A percentile compares a stretch with the other conserved stretches of the same genome.
Conservation (phyloP, 2,113 vertebrate genomes). For the Lethenteron reissneri region DNA sequence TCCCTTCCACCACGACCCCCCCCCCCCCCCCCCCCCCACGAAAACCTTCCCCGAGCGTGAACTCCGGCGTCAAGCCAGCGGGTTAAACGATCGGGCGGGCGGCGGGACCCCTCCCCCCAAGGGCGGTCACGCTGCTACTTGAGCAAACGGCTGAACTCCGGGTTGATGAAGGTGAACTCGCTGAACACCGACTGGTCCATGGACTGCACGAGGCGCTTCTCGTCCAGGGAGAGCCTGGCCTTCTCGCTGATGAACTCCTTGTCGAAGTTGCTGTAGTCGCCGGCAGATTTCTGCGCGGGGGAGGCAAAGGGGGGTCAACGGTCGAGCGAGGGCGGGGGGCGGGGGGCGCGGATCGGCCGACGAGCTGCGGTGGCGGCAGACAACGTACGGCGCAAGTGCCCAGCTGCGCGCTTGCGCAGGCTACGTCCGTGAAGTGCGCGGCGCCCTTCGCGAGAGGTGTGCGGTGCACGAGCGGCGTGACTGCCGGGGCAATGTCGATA, state of each 20-base stretch:
- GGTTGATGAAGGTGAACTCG: slow-evolving; percentile 83
- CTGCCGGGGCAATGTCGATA: not conserved
- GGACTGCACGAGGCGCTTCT: slow-evolving; percentile 89
- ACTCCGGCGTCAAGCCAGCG: too few species aligned
- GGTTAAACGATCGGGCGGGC: too few species aligned
- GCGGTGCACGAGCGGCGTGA: not conserved
- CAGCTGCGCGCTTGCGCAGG: not conserved
- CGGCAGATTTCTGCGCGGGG: slow-evolving; percentile 44
- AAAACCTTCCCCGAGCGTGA: too few species aligned
- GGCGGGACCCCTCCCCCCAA: too few species aligned
- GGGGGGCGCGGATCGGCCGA: not conserved
- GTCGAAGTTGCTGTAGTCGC: slow-evolving; percentile 88
- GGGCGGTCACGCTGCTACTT: slow-evolving; percentile 12
- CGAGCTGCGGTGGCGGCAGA: not conserved
- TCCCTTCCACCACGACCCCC: too few species aligned
- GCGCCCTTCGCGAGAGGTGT: not conserved
- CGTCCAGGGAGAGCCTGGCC: slow-evolving; percentile 56
- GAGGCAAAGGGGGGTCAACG: slow-evolving; percentile 7
- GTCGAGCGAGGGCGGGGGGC: not conserved
- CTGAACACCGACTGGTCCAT: slow-evolving; percentile 76
- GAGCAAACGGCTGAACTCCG: slow-evolving; percentile 52
- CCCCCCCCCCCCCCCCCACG: too few species aligned
- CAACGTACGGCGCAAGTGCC: not conserved
- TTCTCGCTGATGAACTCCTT: slow-evolving; percentile 88
- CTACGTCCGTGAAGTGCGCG: too few species aligned